Evolutionary conservation across 2,888 invertebrate species (phyloP), one percentile per base, ranked within the genome.

Genomic region (Lithophane ornitopus): DNA sequence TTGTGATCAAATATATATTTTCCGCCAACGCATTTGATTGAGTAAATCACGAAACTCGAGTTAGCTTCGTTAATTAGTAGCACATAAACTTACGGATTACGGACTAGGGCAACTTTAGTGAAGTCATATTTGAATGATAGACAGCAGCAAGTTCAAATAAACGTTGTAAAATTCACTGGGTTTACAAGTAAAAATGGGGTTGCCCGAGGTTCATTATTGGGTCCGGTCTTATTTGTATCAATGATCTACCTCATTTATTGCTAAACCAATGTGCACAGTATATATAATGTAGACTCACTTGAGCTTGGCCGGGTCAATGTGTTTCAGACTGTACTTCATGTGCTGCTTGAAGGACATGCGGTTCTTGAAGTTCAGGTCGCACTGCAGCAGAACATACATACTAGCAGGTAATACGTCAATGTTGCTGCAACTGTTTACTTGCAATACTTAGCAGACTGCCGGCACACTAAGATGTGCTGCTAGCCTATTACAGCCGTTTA

Each of bases 361-460:
- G 66, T 95, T 95, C 88, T 96, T 96, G 89, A 96, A 96, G 63
- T 91, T 95, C 91, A 94, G 88, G 78, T 96, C 95, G 54, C 96
- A 96, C 96, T 96, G 93, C 2, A 93, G 49, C 87, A 19, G 52
- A 54, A 39, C n/a, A 28, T 2, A 2, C 22, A 28, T 9, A 22
- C 1, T 46, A 14, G 46, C 28, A 65, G 44, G 19, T 9, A 44
- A 65, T 26, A 28, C 2, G n/a, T n/a, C 16, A 63, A 19, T 7
- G 11, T 26, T 63, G 9, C n/a, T n/a, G 26, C n/a, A 44, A 26
- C 19, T 7, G 26, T 26, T 26, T 7, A 63, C 19, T 44, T 11
- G 19, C 26, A 46, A 65, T 46, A 8, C 22, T 14, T 26, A 2
- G 12, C 22, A 19, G 19, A 22, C 4, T 8, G 12, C 44, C 58